A percentile compares a stretch with the other conserved stretches of the same genome.
Conservation (phyloP, 2,888 invertebrate genomes). For the Pterobdella sp. region DNA sequence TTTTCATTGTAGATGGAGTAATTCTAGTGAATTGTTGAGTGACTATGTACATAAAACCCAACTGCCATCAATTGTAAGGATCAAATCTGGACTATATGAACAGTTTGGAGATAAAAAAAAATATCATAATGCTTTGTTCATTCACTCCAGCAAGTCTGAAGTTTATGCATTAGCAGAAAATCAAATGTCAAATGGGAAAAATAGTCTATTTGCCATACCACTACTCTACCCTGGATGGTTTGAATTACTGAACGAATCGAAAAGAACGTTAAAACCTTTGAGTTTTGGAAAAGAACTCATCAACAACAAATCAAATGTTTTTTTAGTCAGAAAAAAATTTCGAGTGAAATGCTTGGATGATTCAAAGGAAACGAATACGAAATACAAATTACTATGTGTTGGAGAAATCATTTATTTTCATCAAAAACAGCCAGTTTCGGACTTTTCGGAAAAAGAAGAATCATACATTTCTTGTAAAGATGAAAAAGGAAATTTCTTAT, state of each 20-base stretch:
- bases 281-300: conserved; percentile 78
- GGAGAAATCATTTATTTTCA: conserved; percentile 45
- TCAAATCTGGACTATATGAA: conserved; percentile 86
- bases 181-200: conserved; percentile 53
- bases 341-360: conserved; percentile 27
- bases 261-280: conserved; percentile 78
- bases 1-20: conserved; percentile 40
- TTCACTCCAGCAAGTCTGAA: conserved; percentile 67
- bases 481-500: conserved; percentile 71
- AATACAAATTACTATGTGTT: conserved; percentile 40
- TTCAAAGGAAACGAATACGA: conserved; percentile 28
- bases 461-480: conserved; percentile 52
- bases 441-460: not conserved
- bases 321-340: conserved; percentile 62
- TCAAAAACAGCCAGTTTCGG: not conserved
- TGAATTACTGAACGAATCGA: conserved; percentile 86
- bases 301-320: conserved; percentile 52
- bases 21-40: conserved; percentile 44
- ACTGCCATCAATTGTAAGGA: conserved; percentile 77
- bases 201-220: conserved; percentile 66
- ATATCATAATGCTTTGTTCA: conserved; percentile 73
- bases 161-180: conserved; percentile 59
- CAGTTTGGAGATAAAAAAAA: conserved; percentile 75
- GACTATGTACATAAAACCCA: conserved; percentile 61
- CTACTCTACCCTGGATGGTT: conserved; percentile 84